These are phyloP conservation scores for Hypanus sabinus DNA, from an alignment of 2,113 vertebrate genomes.

Conservation along the genomic window DNA sequence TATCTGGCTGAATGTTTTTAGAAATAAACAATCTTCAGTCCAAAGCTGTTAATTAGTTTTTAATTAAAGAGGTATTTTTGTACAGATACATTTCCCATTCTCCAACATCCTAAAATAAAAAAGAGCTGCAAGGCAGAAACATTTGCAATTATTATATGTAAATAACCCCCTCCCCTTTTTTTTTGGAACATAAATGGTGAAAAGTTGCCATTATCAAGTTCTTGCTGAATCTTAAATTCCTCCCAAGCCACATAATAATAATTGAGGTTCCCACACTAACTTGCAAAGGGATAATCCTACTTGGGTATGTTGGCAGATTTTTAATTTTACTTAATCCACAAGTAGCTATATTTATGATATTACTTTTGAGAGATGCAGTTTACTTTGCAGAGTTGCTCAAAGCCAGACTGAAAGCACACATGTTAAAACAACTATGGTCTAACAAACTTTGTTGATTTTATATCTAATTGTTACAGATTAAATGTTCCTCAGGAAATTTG, in stretches of 20 bases:
- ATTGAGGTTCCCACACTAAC: background rate
- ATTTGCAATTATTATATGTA: background rate
- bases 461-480: too few species aligned
- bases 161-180: too few species aligned
- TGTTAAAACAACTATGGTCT: too few species aligned
- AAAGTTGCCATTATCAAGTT: background rate
- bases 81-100: background rate
- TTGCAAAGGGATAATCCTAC: background rate
- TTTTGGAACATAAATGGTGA: background rate
- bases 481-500: too few species aligned
- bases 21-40: background rate
- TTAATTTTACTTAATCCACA: background rate
- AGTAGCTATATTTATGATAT: background rate
- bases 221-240: background rate
- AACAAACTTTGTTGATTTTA: too few species aligned
- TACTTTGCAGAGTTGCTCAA: background rate
- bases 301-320: background rate
- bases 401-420: background rate
- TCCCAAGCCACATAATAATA: background rate
- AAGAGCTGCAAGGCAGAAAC: background rate
- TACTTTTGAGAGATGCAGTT: background rate
- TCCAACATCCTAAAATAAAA: background rate
- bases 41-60: background rate
- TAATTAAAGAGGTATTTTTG: background rate
- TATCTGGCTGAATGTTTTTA: background rate